Evolutionary conservation across 2,797 vertebrate genomes (phyloP), one percentile per base, ranked within the genome.

Genomic region (Poecilia gillii): DNA sequence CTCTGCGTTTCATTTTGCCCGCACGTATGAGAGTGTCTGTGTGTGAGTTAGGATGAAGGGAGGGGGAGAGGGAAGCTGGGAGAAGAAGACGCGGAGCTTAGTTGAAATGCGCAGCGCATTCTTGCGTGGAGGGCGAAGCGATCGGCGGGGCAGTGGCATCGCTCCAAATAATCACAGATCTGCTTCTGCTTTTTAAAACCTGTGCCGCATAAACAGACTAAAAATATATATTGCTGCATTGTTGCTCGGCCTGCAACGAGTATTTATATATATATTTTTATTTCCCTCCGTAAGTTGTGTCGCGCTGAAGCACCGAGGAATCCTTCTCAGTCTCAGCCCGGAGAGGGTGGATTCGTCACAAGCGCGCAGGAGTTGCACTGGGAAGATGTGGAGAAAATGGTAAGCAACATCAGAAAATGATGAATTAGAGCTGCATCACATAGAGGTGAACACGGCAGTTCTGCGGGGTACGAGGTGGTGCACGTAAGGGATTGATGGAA

Each of bases 31-130:
- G 43, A 0, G 53, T 25, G 78, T 49, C 4, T 59, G 14, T 33
- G 49, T 47, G 49, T 28, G 75, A 59, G 6, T 18, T 70, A 55
- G 41, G 25, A 45, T 46, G 71, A 47, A 53, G 36, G 25, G 28
- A 18, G 16, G 14, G 78, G 68, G 79, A 39, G 18, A 25, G 55
- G 28, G 59, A 72, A 72, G 31, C 28, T 51, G 81, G 25, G 57
- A 74, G 72, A 31, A 62, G 78, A 28, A 72, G 53, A 72, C 76
- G 31, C 18, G 79, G 28, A 81, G 59, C 20, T 39, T 84, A 85
- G 79, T 90, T 91, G 90, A 88, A 83, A 92, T 92, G 90, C 90
- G 78, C 77, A 76, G 86, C 43, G 83, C 93, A 92, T 93, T 90
- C 89, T 89, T 84, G 81, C 43, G 83, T 76, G 75, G 81, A 88